phyloP scores from a whole-genome alignment of 2,888 invertebrate genomes.

The Macropis europaea region DNA sequence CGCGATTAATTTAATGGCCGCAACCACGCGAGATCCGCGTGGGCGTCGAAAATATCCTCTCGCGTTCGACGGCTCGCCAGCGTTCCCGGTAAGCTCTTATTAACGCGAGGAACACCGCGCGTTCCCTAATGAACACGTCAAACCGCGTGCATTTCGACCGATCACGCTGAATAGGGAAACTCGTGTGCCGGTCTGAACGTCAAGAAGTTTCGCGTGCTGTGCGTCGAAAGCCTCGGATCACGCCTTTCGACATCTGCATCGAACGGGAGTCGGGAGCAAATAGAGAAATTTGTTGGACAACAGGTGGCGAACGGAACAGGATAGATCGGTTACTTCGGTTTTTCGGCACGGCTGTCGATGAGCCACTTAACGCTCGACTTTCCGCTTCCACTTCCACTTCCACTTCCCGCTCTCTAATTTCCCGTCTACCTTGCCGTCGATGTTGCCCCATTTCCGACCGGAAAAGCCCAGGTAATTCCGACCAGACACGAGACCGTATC shows the following conservation, averaged over 20 bases:
- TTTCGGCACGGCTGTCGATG: background rate
- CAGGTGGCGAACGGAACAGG: slow-evolving; percentile 32
- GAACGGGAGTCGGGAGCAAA: background rate
- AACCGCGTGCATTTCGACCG: background rate
- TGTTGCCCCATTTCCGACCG: slow-evolving; percentile 12
- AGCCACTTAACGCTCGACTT: slow-evolving; percentile 5
- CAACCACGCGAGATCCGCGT: slow-evolving; percentile 34
- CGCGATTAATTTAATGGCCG: slow-evolving; percentile 45
- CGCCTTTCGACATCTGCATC: background rate
- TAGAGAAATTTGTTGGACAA: slow-evolving; percentile 22
- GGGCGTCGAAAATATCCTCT: slow-evolving; percentile 28
- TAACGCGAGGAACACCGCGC: background rate
- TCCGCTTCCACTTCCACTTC: background rate
- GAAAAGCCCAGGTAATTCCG: background rate
- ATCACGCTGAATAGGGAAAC: too few relatives aligned
- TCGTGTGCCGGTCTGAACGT: too few relatives aligned
- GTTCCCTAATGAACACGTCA: slow-evolving; percentile 29
- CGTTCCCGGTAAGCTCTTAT: slow-evolving; percentile 3
- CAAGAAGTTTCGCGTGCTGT: too few relatives aligned
- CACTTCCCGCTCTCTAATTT: slow-evolving; percentile 22
- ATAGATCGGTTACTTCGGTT: slow-evolving; percentile 14
- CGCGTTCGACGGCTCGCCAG: background rate
- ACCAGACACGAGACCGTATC: background rate
- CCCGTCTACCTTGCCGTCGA: background rate
- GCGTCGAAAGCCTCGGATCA: background rate